phyloP scores from a whole-genome alignment of 2,888 invertebrate species.

The Ceriagrion tenellum region DNA sequence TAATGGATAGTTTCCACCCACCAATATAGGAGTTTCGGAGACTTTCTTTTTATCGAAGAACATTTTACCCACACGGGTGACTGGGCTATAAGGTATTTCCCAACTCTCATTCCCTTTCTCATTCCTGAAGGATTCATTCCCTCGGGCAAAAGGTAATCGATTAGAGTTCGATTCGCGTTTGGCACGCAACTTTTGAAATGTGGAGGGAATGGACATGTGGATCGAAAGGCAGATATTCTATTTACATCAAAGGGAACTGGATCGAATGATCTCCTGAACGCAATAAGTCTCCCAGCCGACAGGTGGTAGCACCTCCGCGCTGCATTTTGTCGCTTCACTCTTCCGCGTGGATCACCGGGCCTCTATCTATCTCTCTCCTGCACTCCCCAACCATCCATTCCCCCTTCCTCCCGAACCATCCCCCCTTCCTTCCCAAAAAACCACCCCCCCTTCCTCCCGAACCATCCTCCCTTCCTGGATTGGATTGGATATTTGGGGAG shows the following conservation, averaged over 20 bases:
- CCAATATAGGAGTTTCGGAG: too few species aligned
- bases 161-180: neutral
- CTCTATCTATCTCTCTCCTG: too few species aligned
- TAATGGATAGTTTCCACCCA: too few species aligned
- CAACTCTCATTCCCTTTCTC: neutral
- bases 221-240: neutral
- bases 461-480: too few species aligned
- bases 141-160: neutral
- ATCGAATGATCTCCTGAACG: neutral
- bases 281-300: neutral
- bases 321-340: slow-evolving; percentile 11
- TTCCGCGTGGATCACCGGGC: neutral
- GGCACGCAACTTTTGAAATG: neutral
- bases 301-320: slow-evolving; percentile 56
- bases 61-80: too few species aligned
- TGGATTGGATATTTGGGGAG: too few species aligned
- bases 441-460: neutral
- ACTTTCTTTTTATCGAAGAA: too few species aligned
- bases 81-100: neutral
- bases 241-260: neutral
- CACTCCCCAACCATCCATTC: neutral
- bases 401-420: neutral
- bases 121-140: neutral
- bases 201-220: neutral
- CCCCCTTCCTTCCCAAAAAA: too few species aligned